Conservation (phyloP, 2,113 vertebrate genomes). For the Madoqua kirkii region DNA sequence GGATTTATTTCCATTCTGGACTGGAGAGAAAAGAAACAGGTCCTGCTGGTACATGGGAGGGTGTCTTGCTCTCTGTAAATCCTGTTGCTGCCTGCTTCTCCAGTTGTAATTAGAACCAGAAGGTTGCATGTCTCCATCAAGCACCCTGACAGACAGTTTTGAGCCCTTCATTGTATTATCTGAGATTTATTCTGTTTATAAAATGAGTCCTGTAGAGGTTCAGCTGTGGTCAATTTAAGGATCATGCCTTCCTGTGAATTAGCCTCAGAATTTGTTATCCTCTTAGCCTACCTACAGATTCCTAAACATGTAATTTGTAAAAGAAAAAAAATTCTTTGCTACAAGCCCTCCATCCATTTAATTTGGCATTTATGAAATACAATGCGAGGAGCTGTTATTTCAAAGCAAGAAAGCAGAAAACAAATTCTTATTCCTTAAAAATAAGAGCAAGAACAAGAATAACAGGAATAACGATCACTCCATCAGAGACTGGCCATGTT, state of each 20-base stretch:
- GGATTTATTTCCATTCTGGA: background rate
- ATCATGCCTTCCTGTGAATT: constrained; percentile 54
- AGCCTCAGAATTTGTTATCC: background rate
- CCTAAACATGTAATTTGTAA: constrained; percentile 57
- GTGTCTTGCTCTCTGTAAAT: background rate
- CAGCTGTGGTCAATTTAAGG: constrained; percentile 43
- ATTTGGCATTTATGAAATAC: background rate
- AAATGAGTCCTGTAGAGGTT: constrained; percentile 39
- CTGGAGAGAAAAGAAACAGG: background rate
- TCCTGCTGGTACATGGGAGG: background rate
- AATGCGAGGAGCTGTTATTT: background rate
- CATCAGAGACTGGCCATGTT: background rate
- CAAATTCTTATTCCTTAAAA: background rate
- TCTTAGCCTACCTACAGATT: constrained; percentile 43
- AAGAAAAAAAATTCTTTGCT: constrained; percentile 35
- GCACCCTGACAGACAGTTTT: constrained; percentile 21
- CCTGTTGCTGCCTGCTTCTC: background rate
- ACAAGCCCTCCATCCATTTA: constrained; percentile 33
- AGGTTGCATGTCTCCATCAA: background rate
- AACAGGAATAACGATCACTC: background rate
- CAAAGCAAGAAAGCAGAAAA: background rate
- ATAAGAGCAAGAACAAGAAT: background rate
- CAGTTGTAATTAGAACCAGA: background rate
- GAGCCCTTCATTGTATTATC: constrained; percentile 37
- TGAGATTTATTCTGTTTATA: constrained; percentile 56